Conservation (phyloP, 37 sponge, comb jelly and placozoan species). For the Haliclona indistincta region DNA sequence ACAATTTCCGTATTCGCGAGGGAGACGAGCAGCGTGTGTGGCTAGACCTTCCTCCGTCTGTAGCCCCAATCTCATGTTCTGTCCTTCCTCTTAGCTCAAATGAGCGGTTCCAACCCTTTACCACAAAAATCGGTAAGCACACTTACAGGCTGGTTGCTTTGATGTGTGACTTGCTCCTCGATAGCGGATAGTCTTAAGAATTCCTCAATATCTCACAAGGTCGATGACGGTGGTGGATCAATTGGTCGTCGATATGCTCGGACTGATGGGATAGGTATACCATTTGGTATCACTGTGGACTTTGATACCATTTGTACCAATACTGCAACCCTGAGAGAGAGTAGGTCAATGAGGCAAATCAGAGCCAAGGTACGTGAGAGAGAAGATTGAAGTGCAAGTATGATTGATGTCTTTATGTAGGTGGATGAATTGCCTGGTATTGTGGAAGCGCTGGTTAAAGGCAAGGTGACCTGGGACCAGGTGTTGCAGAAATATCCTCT, state of each 20-base stretch:
- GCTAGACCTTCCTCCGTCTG: conserved; percentile 85
- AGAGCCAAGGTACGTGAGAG: conserved; percentile 43
- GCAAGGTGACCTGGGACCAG: conserved; percentile 63
- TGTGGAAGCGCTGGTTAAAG: conserved; percentile 62
- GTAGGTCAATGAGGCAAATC: conserved; percentile 86
- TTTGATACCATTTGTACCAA: conserved; percentile 82
- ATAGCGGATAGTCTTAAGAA: conserved; percentile 61
- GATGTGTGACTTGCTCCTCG: not conserved
- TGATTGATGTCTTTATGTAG: conserved; percentile 26
- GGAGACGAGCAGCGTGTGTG: conserved; percentile 91
- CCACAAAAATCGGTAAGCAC: conserved; percentile 65
- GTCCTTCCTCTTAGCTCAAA: conserved; percentile 90
- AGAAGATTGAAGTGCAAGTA: not conserved
- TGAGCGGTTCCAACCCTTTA: conserved; percentile 74
- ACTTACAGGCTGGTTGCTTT: not conserved
- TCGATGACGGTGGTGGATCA: conserved; percentile 92
- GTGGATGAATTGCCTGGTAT: conserved; percentile 54
- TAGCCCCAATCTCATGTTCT: conserved; percentile 94
- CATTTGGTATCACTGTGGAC: conserved; percentile 95
- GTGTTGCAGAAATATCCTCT: conserved; percentile 74
- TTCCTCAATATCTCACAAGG: conserved; percentile 66
- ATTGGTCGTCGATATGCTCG: conserved; percentile 97
- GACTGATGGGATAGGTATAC: conserved; percentile 95
- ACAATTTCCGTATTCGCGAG: conserved; percentile 83
- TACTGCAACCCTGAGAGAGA: conserved; percentile 90